These are phyloP conservation scores for Heteronetta atricapilla DNA, from an alignment of 2,113 vertebrate species.

Conservation along the genomic window DNA sequence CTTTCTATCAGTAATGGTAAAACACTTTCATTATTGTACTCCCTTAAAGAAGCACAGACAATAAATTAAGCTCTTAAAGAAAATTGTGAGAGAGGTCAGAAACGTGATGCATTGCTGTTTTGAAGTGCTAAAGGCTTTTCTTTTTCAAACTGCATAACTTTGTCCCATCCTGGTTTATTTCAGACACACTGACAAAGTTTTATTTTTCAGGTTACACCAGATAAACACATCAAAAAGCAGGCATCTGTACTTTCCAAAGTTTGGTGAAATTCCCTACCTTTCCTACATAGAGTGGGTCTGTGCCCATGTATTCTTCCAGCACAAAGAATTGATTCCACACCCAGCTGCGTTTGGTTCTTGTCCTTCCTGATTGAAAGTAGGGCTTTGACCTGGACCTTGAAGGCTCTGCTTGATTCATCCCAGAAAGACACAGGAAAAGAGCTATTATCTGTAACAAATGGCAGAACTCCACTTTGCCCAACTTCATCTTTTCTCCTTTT, in stretches of 20 bases:
- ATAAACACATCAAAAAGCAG: background rate
- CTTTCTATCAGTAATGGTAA: background rate
- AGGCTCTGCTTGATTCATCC: slow-evolving; percentile 82
- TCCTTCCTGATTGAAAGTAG: slow-evolving; percentile 79
- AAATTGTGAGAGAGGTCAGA: background rate
- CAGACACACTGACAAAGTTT: background rate
- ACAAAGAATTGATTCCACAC: slow-evolving; percentile 99
- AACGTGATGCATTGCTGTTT: background rate
- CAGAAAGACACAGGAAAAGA: slow-evolving; percentile 84
- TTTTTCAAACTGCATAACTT: background rate
- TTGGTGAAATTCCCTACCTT: slow-evolving; percentile 84
- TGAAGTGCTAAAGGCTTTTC: background rate
- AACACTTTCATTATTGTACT: background rate
- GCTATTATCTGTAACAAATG: slow-evolving; percentile 84
- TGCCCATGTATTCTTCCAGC: slow-evolving; percentile 95
- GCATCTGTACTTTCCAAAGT: background rate
- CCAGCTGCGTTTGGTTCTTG: slow-evolving; percentile 94
- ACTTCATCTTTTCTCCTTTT: slow-evolving; percentile 78
- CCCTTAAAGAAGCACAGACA: background rate
- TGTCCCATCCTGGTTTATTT: background rate
- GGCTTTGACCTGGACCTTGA: slow-evolving; percentile 80
- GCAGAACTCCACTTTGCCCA: slow-evolving; percentile 80
- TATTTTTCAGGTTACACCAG: background rate
- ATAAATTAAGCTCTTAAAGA: background rate
- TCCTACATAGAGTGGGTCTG: slow-evolving; percentile 95